A percentile compares a stretch with the other conserved stretches of the same genome.
These are phyloP conservation scores for Callithrix jacchus DNA, from an alignment of 2,113 vertebrate genomes.

Conservation along the genomic window DNA sequence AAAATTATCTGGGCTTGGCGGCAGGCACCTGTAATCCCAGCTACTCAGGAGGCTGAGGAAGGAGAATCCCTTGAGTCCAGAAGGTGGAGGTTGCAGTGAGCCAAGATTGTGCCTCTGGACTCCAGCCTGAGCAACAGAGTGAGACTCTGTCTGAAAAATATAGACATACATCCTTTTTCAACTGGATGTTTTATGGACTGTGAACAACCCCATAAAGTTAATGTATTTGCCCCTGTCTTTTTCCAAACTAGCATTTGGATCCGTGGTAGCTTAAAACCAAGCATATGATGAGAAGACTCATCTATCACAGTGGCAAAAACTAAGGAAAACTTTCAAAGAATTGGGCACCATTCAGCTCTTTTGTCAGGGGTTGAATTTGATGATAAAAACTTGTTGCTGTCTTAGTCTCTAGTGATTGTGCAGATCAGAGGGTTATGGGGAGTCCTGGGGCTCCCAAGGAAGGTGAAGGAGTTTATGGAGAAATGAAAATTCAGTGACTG, in stretches of 20 bases:
- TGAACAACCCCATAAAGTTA: conserved; percentile 59
- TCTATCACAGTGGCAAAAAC: background rate
- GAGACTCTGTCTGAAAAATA: too few species aligned
- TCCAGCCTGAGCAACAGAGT: too few species aligned
- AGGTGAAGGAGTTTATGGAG: background rate
- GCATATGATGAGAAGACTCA: background rate
- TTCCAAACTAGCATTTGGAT: conserved; percentile 59
- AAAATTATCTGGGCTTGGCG: too few species aligned
- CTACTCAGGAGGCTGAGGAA: too few species aligned
- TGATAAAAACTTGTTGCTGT: background rate
- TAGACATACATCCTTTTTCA: conserved; percentile 37
- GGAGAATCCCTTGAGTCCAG: too few species aligned
- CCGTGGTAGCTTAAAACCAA: background rate
- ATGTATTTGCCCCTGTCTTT: conserved; percentile 46
- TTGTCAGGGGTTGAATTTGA: background rate
- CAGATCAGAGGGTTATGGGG: background rate
- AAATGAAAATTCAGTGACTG: background rate
- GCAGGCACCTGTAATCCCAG: too few species aligned
- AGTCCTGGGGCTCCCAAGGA: background rate
- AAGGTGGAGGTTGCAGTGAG: too few species aligned
- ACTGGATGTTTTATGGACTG: conserved; percentile 58
- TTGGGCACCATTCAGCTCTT: background rate
- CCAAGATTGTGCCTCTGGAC: too few species aligned
- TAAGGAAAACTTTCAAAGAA: background rate
- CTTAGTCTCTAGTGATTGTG: background rate